A percentile compares a stretch with the other conserved stretches of the same genome.
These are phyloP conservation scores for Nibea albiflora DNA, from an alignment of 2,113 vertebrate genomes.

Conservation along the genomic window DNA sequence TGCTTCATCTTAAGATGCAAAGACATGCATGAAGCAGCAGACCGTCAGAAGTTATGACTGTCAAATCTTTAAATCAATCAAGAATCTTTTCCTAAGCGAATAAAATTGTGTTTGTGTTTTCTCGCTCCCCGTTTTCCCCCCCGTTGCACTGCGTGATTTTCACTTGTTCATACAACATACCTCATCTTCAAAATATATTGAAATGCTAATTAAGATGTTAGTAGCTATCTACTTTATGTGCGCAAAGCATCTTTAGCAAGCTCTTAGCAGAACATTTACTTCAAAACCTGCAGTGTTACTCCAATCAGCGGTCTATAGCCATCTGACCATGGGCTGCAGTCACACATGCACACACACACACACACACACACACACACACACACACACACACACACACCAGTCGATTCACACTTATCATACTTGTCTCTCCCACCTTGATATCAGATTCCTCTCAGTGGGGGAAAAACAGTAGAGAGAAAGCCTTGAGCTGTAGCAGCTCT, in stretches of 20 bases:
- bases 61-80: conserved; percentile 70
- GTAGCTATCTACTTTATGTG: conserved; percentile 30
- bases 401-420: conserved; percentile 45
- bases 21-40: conserved; percentile 62
- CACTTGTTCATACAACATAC: conserved; percentile 47
- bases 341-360: not conserved
- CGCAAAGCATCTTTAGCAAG: conserved; percentile 38
- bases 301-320: conserved; percentile 32
- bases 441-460: conserved; percentile 39
- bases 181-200: conserved; percentile 57
- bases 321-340: conserved; percentile 40
- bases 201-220: conserved; percentile 62
- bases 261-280: conserved; percentile 8
- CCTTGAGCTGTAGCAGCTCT: conserved; percentile 53
- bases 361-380: not conserved
- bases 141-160: conserved; percentile 55
- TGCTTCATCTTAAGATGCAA: conserved; percentile 65
- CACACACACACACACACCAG: not conserved
- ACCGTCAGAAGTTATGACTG: conserved; percentile 64
- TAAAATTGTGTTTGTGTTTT: conserved; percentile 57
- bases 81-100: conserved; percentile 48
- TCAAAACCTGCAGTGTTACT: conserved; percentile 44
- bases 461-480: conserved; percentile 34
- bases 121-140: conserved; percentile 17
- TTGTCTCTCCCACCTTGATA: conserved; percentile 61